A percentile compares a stretch with the other conserved stretches of the same genome.
Conservation (phyloP, 2,888 invertebrate species). For the Cerceris rybyensis region DNA sequence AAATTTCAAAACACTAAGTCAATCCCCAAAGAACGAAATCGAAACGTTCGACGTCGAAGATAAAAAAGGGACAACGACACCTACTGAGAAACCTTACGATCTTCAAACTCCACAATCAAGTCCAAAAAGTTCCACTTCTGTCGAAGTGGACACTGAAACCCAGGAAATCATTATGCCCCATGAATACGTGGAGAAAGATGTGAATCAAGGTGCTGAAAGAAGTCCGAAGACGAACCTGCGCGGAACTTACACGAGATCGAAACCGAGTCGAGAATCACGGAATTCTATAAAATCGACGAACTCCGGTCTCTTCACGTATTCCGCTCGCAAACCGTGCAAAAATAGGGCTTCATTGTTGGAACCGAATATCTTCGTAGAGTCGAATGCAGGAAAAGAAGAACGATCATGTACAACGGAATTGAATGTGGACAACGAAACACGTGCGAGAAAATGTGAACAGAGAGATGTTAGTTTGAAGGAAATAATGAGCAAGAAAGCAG, state of each 20-base stretch:
- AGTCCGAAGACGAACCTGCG: slow-evolving; percentile 1
- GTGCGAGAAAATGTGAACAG: background rate
- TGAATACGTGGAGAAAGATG: slow-evolving; percentile 41
- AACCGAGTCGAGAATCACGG: background rate
- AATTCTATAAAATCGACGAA: background rate
- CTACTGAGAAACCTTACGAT: background rate
- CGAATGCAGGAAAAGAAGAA: background rate
- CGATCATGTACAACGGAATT: background rate
- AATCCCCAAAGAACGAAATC: background rate
- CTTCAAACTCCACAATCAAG: slow-evolving; percentile 4
- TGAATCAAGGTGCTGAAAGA: slow-evolving; percentile 16
- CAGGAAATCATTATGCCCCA: slow-evolving; percentile 62
- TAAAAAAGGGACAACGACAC: slow-evolving; percentile 13
- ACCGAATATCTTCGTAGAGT: slow-evolving; percentile 25
- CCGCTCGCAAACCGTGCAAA: slow-evolving; percentile 20
- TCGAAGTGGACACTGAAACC: slow-evolving; percentile 41
- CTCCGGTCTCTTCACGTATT: slow-evolving; percentile 30
- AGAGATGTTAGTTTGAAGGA: background rate
- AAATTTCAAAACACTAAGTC: background rate
- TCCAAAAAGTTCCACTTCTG: slow-evolving; percentile 29
- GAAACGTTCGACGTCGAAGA: background rate
- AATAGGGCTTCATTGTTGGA: slow-evolving; percentile 38
- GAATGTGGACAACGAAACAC: background rate
- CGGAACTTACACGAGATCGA: slow-evolving; percentile 38
- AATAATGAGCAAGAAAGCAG: background rate